Base-by-base conservation (phyloP, 2,888 invertebrate genomes). In the Tuberolachnus salignus region DNA sequence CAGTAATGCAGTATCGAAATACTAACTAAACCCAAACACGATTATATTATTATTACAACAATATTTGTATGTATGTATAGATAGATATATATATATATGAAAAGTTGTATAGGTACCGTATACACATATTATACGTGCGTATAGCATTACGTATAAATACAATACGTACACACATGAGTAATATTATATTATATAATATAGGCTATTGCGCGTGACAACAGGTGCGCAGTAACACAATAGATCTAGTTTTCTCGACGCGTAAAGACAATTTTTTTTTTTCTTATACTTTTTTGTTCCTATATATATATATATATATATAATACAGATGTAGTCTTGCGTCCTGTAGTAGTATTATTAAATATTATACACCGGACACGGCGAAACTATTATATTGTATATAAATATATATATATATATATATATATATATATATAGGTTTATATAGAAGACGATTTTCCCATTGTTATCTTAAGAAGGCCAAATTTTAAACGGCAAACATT, bases 181-280 rank as follows among this genome's bases (percentile, higher is more conserved):
- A 59, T 23, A 26, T 13, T 57, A 57, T 57, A 55, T 14, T 21
- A 57, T 49, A 59, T 59, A 59, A 8, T 26, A 59, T 59, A 59
- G 26, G n/a, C 23, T 67, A 67, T 67, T 51, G 49, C 49, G 49
- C 26, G 34, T 53, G 69, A 61, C 69, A 69, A 10, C 19, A 13
- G 11, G 51, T 34, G 51, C 13, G 16, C 6, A 1, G 59, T 8
- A 42, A 53, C 34, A 69, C 69, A 69, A 69, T 53, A 42, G 69
- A 34, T 53, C 67, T 69, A 53, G 67, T 51, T 69, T 34, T 69
- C 34, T 53, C 69, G 16, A 14, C 26, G 26, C 57, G 34, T 34
- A 34, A 34, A 46, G 1, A 13, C 13, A 46, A 46, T 21, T 55
- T 55, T 34, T 57, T 23, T 23, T 13, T n/a, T n/a, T n/a, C n/a